Conservation (phyloP, 2,888 invertebrate genomes). For the Oithona nana region DNA sequence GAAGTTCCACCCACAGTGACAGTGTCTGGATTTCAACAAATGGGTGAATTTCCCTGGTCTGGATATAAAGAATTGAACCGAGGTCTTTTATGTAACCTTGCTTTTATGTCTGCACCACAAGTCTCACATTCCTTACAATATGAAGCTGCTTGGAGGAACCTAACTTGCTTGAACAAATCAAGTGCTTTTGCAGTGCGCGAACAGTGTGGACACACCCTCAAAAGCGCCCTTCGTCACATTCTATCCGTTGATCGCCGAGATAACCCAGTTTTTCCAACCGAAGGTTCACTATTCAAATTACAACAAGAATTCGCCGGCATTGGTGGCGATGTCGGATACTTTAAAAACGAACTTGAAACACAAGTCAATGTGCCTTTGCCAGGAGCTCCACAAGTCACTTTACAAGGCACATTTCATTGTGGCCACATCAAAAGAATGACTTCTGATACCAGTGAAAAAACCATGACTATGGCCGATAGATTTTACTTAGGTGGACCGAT, state of each 20-base stretch:
- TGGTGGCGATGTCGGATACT: slow-evolving; percentile 76
- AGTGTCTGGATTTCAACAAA: slow-evolving; percentile 51
- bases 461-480: slow-evolving; percentile 34
- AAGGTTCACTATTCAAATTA: slow-evolving; percentile 48
- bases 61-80: slow-evolving; percentile 59
- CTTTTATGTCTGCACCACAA: slow-evolving; percentile 45
- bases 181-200: slow-evolving; percentile 69
- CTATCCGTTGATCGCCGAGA: slow-evolving; percentile 59
- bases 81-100: slow-evolving; percentile 56
- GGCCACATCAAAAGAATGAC: neutral
- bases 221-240: slow-evolving; percentile 65
- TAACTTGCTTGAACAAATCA: slow-evolving; percentile 46
- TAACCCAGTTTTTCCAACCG: slow-evolving; percentile 48
- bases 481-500: slow-evolving; percentile 79
- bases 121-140: slow-evolving; percentile 67
- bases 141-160: slow-evolving; percentile 64
- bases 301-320: slow-evolving; percentile 67
- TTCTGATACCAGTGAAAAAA: neutral
- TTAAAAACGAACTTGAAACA: slow-evolving; percentile 55
- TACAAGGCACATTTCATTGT: slow-evolving; percentile 13
- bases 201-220: slow-evolving; percentile 69
- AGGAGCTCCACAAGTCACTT: neutral
- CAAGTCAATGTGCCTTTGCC: slow-evolving; percentile 46
- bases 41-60: slow-evolving; percentile 56
- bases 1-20: slow-evolving; percentile 23